phyloP scores from a whole-genome alignment of 1,140 invertebrate species.

The Hyposmocoma kahamanoa region DNA sequence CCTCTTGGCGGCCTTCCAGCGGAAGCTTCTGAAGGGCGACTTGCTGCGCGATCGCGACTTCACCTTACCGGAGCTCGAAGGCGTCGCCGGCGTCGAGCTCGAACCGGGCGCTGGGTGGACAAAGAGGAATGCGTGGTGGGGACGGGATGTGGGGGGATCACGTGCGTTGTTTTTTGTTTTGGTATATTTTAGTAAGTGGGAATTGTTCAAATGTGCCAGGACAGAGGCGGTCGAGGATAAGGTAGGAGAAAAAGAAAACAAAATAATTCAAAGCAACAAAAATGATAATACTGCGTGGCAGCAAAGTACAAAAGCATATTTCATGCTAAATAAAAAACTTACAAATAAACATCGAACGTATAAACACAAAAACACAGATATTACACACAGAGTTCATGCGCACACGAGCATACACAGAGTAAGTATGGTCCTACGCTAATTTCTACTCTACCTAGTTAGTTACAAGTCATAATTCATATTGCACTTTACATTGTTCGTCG shows the following conservation, averaged over 20 bases:
- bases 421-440: too few relatives aligned
- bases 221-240: conserved; percentile 3
- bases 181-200: too few relatives aligned
- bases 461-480: too few relatives aligned
- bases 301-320: conserved; percentile 49
- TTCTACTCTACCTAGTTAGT: too few relatives aligned
- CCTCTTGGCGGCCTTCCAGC: conserved; percentile 81
- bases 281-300: conserved; percentile 52
- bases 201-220: not conserved
- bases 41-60: conserved; percentile 90
- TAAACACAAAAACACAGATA: conserved; percentile 45
- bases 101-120: conserved; percentile 39
- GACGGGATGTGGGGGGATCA: conserved; percentile 16
- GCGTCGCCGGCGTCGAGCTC: conserved; percentile 52
- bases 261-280: conserved; percentile 67
- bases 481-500: too few relatives aligned
- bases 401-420: too few relatives aligned
- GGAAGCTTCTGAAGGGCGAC: conserved; percentile 92
- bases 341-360: not conserved
- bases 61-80: conserved; percentile 72
- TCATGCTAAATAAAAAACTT: conserved; percentile 29
- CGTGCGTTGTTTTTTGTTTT: not conserved
- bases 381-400: too few relatives aligned
- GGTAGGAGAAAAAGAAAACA: conserved; percentile 38
- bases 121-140: conserved; percentile 9